Evolutionary conservation across 2,113 vertebrate species (phyloP), one percentile per base, ranked within the genome.

Genomic region (Aythya baeri): DNA sequence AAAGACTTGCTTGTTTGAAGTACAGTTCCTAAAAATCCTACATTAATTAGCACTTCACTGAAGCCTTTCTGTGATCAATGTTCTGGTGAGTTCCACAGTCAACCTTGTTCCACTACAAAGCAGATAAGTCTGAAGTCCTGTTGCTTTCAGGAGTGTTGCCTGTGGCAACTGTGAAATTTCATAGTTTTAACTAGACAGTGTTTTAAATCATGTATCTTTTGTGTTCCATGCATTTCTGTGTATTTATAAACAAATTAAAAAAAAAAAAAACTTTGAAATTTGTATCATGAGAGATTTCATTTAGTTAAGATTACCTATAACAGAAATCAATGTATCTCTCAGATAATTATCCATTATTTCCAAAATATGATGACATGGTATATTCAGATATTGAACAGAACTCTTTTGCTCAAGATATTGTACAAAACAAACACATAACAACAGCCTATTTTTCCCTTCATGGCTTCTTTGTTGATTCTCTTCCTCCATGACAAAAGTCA

Each of bases 1-100:
- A 71, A 94, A 87, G 36, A 22, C 6, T 16, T 9, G 31, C 11
- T 36, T 0, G 0, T 41, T 34, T 84, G 31, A 31, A 0, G 1
- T 41, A 32, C 9, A 18, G 50, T 79, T 93, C 78, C 26, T 52
- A 54, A 36, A 94, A 89, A 11, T 49, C 49, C 77, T 79, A 26
- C 41, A 32, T 29, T 17, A 36, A 25, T 25, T 27, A 46, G 7
- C 59, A 25, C 20, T 67, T 67, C 57, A 63, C 25, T 2, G 7
- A 89, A 84, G 21, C 7, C 9, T 68, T 32, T 44, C 17, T 6
- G 20, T 11, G 10, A 41, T 10, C n/a, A 8, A 52, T 46, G 31
- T n/a, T 79, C 41, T 78, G n/a, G 21, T 46, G 36, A 55, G 3
- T 16, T 49, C 29, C 12, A 10, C 49, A 54, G 59, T 25, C 11